Evolutionary conservation across 2,113 vertebrate genomes (phyloP), one percentile per base, ranked within the genome.

Genomic region (Hemicordylus capensis): DNA sequence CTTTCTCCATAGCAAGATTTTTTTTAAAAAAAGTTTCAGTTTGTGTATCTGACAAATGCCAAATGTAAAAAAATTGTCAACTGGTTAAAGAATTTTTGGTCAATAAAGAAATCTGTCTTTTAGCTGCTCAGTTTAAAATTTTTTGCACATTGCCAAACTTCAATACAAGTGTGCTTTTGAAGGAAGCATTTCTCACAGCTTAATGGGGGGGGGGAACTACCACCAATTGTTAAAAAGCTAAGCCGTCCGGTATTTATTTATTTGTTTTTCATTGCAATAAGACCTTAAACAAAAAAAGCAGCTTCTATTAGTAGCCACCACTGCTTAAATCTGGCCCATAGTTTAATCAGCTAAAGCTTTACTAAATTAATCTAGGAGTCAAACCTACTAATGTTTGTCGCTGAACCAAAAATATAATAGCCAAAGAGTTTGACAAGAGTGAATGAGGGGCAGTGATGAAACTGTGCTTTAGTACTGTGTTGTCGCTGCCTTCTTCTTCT

Each of bases 21-120:
- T 91, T 90, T 92, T 91, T 87, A 78, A 83, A 84, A 89, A 90
- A 89, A 90, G 89, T 92, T 94, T 94, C 93, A 84, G 69, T 58
- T 77, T 86, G 90, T 90, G 81, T 91, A 89, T 83, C 89, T 88
- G 77, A 89, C 93, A 90, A 93, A 93, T 91, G 85, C 90, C 82
- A 81, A 64, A 88, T 90, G 76, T 91, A 88, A 92, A 93, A 63
- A 64, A 19, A 31, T 48, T 42, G n/a, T 28, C 14, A 39, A 9
- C 20, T 19, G 3, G 1, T 67, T 67, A 39, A 54, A n/a, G 59
- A 73, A n/a, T 79, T n/a, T 44, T 4, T 2, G 1, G 24, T 56
- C 34, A 31, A 54, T 28, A 48, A 2, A n/a, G n/a, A n/a, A n/a
- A 72, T 12, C 70, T 72, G 69, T 20, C 39, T 80, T 44, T 58